These are phyloP conservation scores for Dasyornis broadbenti DNA, from an alignment of 2,113 vertebrate genomes.

Conservation along the genomic window DNA sequence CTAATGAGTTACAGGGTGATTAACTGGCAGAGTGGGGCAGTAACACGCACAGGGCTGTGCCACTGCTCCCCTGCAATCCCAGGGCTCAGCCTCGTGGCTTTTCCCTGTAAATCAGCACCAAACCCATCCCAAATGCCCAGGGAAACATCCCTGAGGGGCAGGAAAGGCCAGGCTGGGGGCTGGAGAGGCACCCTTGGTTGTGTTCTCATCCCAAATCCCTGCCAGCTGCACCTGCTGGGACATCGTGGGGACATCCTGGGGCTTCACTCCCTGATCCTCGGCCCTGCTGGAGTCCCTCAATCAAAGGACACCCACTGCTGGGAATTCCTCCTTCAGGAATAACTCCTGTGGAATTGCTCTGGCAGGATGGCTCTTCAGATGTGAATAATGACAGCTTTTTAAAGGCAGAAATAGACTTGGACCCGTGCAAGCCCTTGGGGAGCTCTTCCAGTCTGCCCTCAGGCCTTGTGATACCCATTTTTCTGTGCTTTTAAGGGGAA, in stretches of 20 bases:
- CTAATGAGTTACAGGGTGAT: not conserved
- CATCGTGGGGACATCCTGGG: not conserved
- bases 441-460: not conserved
- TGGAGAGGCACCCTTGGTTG: not conserved
- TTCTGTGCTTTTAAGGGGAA: not conserved
- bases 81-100: not conserved
- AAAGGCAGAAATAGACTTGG: not conserved
- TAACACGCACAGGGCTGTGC: fast-evolving
- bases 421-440: not conserved
- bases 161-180: not conserved
- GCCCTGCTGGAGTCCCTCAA: not conserved
- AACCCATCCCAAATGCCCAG: not conserved
- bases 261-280: not conserved
- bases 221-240: too few species aligned
- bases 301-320: fast-evolving
- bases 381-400: not conserved
- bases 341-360: not conserved
- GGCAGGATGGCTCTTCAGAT: not conserved
- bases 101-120: not conserved
- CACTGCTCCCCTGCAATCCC: not conserved
- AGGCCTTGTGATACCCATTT: not conserved
- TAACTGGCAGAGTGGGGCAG: not conserved
- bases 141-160: not conserved
- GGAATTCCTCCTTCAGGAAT: not conserved
- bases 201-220: not conserved